Percentiles rank a stretch among this genome's conserved stretches.
Conservation (phyloP, 2,888 invertebrate species). For the Eristalis arbustorum region DNA sequence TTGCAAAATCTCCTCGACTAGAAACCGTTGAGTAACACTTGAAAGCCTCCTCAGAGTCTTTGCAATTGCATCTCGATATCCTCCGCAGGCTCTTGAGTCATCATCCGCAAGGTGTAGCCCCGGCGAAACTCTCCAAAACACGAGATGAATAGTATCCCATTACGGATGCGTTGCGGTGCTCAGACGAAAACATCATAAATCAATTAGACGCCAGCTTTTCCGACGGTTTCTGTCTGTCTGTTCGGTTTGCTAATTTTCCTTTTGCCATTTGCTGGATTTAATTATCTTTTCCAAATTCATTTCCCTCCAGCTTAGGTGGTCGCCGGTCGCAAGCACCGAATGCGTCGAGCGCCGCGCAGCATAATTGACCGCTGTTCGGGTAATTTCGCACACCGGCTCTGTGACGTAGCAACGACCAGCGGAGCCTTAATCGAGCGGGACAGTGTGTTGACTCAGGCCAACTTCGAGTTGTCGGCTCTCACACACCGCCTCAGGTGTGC, state of each 20-base stretch:
- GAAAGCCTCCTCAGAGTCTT: constrained; percentile 7
- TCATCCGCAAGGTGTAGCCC: constrained; percentile 38
- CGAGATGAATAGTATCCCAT: constrained; percentile 46
- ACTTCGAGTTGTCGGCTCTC: constrained; percentile 11
- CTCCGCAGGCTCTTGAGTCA: constrained; percentile 40
- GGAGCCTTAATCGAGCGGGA: background rate
- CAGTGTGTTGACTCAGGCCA: constrained; percentile 22
- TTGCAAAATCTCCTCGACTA: constrained; percentile 15
- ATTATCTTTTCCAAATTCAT: constrained; percentile 42
- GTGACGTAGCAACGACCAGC: constrained; percentile 12
- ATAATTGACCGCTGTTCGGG: constrained; percentile 53
- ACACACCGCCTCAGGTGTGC: constrained; percentile 2
- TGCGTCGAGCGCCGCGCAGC: constrained; percentile 23
- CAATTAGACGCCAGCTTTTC: constrained; percentile 65
- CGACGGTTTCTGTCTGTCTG: constrained; percentile 63
- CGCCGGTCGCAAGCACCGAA: background rate
- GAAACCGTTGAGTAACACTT: constrained; percentile 51
- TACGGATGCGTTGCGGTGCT: constrained; percentile 62
- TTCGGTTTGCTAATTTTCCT: constrained; percentile 54
- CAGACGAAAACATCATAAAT: constrained; percentile 61
- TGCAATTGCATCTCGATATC: constrained; percentile 55
- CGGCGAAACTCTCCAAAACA: constrained; percentile 1
- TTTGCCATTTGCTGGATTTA: constrained; percentile 58
- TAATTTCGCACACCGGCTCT: constrained; percentile 36
- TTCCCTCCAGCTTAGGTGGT: constrained; percentile 31